Evolutionary conservation across 2,797 vertebrate species (phyloP), one percentile per base, ranked within the genome.

Genomic region (Rhynchotus rufescens): DNA sequence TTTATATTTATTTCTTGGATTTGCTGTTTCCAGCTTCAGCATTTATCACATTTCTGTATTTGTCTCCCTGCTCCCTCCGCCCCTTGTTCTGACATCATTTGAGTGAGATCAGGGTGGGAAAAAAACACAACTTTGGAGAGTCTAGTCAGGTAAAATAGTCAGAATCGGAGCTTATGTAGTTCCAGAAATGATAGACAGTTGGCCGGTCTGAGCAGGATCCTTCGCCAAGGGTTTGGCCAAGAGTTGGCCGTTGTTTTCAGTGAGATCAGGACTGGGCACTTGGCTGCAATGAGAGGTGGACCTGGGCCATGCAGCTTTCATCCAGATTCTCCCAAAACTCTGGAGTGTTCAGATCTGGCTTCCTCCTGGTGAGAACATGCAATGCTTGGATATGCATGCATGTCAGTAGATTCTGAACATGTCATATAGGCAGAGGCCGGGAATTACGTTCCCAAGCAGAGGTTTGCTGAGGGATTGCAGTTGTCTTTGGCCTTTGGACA

Each of bases 1-100:
- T 92, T 95, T 96, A 90, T 94, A 88, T 84, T 96, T 89, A 78
- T 89, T 93, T 95, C 79, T 94, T 82, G 82, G 66, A 78, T 82
- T 72, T 74, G 28, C 74, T 93, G 26, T 15, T 93, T 94, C 62
- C 79, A 94, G 71, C 62, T 91, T 86, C 95, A 92, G 84, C 79
- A 90, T 91, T 86, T 77, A 59, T 52, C 7, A 12, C n/a, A 49
- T 85, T 89, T 95, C 79, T 93, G 76, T 42, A 45, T 87, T 89
- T 83, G 26, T 88, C n/a, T 96, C 73, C 59, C 77, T 89, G 71
- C 47, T 36, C 73, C 60, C 20, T 52, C 47, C 23, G 23, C 12
- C 47, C 47, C 47, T 49, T 40, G 11, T 75, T 75, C 85, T 94
- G 90, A 93, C 87, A 91, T 95, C 91, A 96, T 73, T 92, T 62